phyloP scores from a whole-genome alignment of 1,140 invertebrate species.

The Leptestheria dahalacensis region DNA sequence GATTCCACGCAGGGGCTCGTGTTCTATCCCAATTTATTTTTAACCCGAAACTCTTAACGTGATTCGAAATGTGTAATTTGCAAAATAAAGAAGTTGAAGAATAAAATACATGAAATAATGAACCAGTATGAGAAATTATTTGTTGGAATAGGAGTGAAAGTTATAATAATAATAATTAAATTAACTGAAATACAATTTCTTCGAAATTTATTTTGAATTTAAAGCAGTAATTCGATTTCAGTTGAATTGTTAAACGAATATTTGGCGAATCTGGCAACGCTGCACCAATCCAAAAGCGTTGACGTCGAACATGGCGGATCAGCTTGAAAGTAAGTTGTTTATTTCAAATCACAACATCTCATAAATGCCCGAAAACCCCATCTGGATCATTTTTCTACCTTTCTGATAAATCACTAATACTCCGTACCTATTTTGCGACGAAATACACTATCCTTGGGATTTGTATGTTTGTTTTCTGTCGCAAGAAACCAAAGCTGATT shows the following conservation, averaged over 20 bases:
- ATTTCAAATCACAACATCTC: not conserved
- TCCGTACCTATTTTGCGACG: not conserved
- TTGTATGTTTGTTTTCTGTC: not conserved
- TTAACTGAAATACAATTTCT: too few species aligned
- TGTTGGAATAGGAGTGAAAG: too few species aligned
- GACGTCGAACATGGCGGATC: constrained; percentile 48
- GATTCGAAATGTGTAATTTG: not conserved
- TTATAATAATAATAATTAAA: too few species aligned
- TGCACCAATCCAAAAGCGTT: not conserved
- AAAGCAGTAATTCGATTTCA: too few species aligned
- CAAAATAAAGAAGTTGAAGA: too few species aligned
- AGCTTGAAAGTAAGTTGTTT: constrained; percentile 49
- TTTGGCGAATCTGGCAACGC: not conserved
- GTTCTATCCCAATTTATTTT: constrained; percentile 81
- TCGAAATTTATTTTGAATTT: too few species aligned
- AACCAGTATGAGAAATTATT: too few species aligned
- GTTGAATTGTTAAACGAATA: too few species aligned
- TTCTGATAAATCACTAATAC: not conserved
- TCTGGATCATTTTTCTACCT: not conserved
- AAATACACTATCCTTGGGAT: not conserved
- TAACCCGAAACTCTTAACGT: not conserved
- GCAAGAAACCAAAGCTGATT: not conserved
- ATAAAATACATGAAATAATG: too few species aligned
- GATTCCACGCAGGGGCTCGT: constrained; percentile 81
- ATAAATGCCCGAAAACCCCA: too few species aligned